A percentile compares a stretch with the other conserved stretches of the same genome.
These are phyloP conservation scores for Pseudolaguvia tuberculata DNA, from an alignment of 2,113 vertebrate species.

Conservation along the genomic window DNA sequence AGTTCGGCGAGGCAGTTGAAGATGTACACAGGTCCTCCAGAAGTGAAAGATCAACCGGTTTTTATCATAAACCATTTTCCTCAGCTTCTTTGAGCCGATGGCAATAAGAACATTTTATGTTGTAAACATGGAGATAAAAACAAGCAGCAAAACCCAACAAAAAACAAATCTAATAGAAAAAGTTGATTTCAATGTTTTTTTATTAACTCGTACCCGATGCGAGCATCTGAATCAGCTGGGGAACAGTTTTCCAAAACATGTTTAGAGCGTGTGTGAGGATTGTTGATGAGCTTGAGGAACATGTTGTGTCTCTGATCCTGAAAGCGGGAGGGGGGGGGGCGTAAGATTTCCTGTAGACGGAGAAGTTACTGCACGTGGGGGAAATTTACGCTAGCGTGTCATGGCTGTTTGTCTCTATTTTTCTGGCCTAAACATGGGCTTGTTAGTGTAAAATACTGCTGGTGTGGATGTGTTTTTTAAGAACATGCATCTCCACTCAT, in stretches of 20 bases:
- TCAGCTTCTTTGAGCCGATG: background rate
- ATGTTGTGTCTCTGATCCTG: slow-evolving; percentile 32
- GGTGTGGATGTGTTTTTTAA: background rate
- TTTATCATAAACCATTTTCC: background rate
- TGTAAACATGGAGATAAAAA: background rate
- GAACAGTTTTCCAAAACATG: slow-evolving; percentile 39
- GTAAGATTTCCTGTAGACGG: slow-evolving; percentile 30
- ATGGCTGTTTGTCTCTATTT: slow-evolving; percentile 32
- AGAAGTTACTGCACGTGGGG: slow-evolving; percentile 4
- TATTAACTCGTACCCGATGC: background rate
- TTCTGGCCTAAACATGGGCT: slow-evolving; percentile 1
- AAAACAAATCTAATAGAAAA: background rate
- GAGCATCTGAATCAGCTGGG: slow-evolving; percentile 12
- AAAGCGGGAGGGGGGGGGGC: no score
- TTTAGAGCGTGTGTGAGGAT: slow-evolving; percentile 13
- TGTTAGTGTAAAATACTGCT: slow-evolving; percentile 3
- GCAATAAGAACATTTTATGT: background rate
- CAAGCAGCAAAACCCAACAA: background rate
- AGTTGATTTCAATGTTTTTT: background rate
- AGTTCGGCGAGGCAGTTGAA: background rate
- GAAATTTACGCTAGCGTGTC: slow-evolving; percentile 30
- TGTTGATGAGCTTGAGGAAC: slow-evolving; percentile 27
- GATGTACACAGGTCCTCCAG: no score
- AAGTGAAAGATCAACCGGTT: no score
- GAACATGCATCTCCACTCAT: slow-evolving; percentile 4